Percentiles rank a stretch among this genome's conserved stretches.
These are phyloP conservation scores for Dipodomys stephensi DNA, from an alignment of 2,113 vertebrate genomes.

Conservation along the genomic window DNA sequence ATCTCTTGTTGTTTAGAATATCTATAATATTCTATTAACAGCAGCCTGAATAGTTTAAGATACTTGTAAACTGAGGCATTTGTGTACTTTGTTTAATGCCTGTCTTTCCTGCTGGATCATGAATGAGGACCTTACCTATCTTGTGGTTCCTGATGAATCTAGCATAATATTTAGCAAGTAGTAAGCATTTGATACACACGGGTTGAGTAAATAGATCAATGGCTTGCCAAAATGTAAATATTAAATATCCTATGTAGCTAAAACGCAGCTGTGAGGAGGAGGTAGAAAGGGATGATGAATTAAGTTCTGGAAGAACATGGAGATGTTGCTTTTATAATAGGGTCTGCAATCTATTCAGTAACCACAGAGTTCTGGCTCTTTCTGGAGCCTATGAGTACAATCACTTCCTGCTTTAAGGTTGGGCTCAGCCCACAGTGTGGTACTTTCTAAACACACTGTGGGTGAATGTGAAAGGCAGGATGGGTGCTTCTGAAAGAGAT, in stretches of 20 bases:
- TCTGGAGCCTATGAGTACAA: not conserved
- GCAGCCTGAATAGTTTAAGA: not conserved
- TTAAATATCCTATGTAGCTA: slow-evolving; percentile 10
- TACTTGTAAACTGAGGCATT: not conserved
- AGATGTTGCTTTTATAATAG: slow-evolving; percentile 44
- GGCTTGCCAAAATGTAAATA: not conserved
- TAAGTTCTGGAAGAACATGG: not conserved
- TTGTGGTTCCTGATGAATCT: not conserved
- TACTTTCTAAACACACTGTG: not conserved
- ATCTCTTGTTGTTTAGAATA: not conserved
- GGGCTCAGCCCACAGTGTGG: not conserved
- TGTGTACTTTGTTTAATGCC: not conserved
- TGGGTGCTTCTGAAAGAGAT: not conserved
- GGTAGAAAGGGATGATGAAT: not conserved
- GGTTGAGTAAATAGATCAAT: not conserved
- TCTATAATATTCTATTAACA: not conserved
- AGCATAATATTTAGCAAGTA: not conserved
- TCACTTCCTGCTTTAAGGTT: not conserved
- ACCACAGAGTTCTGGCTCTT: not conserved
- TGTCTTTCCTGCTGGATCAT: not conserved
- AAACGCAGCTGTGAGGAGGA: slow-evolving; percentile 8
- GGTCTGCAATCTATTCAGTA: not conserved
- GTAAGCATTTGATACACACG: not conserved
- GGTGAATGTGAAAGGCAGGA: not conserved
- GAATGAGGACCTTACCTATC: not conserved